A percentile compares a stretch with the other conserved stretches of the same genome.
Evolutionary conservation across 2,888 invertebrate genomes (phyloP).

Genomic region (Meloe dianella): DNA sequence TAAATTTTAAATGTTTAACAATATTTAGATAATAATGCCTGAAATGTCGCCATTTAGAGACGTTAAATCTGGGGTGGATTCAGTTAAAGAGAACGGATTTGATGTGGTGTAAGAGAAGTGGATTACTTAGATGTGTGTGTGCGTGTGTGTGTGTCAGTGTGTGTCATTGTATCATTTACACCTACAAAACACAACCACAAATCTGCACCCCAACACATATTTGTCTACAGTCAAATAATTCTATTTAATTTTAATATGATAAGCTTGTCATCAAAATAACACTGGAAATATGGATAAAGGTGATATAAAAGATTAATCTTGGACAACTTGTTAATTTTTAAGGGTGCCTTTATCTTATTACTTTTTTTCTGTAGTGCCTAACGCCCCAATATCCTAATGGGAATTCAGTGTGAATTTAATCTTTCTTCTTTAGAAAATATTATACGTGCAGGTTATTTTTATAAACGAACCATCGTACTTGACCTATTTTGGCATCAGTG

Average conservation of each 20-base stretch:
- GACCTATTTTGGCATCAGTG: conserved; percentile 2
- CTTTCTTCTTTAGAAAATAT: neutral
- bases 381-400: neutral
- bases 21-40: neutral
- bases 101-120: neutral
- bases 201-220: neutral
- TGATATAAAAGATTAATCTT: neutral
- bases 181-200: conserved; percentile 13
- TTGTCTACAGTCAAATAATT: neutral
- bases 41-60: neutral
- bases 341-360: neutral
- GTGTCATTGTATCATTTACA: conserved; percentile 22
- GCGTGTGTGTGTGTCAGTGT: conserved; percentile 16
- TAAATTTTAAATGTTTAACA: neutral
- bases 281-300: no score
- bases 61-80: neutral
- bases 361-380: neutral
- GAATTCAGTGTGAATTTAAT: neutral
- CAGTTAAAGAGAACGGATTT: neutral
- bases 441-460: neutral
- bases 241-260: neutral
- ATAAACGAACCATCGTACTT: neutral
- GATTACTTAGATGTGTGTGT: neutral
- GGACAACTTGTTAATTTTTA: conserved; percentile 1
- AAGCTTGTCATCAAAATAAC: neutral